Evolutionary conservation across 2,113 vertebrate species (phyloP), one percentile per base, ranked within the genome.

Genomic region (Motacilla tschutschensis): DNA sequence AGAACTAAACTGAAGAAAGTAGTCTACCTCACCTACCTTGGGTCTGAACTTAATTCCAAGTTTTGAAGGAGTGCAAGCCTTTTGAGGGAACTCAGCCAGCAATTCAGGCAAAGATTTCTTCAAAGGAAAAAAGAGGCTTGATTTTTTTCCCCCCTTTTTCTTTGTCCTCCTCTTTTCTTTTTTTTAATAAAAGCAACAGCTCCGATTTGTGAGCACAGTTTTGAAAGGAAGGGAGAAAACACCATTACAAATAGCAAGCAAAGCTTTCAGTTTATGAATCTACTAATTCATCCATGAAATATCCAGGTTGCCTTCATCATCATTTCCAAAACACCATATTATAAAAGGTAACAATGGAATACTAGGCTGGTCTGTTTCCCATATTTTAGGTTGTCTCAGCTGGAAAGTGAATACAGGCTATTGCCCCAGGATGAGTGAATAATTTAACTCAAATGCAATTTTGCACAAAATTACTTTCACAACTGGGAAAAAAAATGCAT

Each of bases 201-300:
- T 83, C 80, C 1, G 10, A 85, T 88, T 83, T 83, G 55, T 41
- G 25, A 79, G 35, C 22, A 64, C 16, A 41, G 65, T 69, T 87
- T 87, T 75, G 55, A 85, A 85, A 72, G 36, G 66, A 78, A 83
- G n/a, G 35, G 50, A 87, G 54, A 83, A 89, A 92, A 87, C 36
- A 58, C 28, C 47, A 72, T 50, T 54, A 79, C 57, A 87, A 83
- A 92, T 33, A 69, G 65, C 62, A 89, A 87, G 43, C 19, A 91
- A 89, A 89, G 46, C 35, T 92, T 94, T 83, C 28, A 50, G 80
- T 78, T 94, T 92, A 91, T 85, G 83, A 88, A 74, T 60, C 87
- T 78, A 92, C 70, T 92, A 89, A 89, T 92, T 93, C 83, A 93
- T 85, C 83, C 66, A 83, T 81, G 60, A 92, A 94, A 89, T 47